These are phyloP conservation scores for Cryptus viduatorius DNA, from an alignment of 2,888 invertebrate genomes.

Conservation along the genomic window DNA sequence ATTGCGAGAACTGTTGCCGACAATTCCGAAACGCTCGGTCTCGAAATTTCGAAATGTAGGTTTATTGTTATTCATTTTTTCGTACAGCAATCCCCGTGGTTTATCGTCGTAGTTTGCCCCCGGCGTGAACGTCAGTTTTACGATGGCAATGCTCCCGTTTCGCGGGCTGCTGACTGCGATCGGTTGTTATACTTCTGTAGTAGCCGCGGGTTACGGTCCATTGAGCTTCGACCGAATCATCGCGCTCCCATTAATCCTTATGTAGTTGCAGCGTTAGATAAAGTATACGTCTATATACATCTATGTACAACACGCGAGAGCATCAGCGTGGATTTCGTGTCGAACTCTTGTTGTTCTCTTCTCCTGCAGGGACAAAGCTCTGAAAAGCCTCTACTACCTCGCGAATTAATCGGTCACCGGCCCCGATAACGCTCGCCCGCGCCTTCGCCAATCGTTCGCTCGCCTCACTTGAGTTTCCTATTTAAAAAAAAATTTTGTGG, in stretches of 20 bases:
- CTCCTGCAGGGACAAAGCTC: conserved; percentile 44
- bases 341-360: conserved; percentile 28
- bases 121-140: conserved; percentile 59
- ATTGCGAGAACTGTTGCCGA: background rate
- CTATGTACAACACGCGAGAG: background rate
- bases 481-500: conserved; percentile 29
- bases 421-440: conserved; percentile 68
- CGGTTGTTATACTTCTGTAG: conserved; percentile 37
- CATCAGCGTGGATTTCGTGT: background rate
- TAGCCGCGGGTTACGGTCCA: conserved; percentile 66
- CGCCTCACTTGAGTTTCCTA: conserved; percentile 57
- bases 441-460: conserved; percentile 54
- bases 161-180: conserved; percentile 64
- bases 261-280: conserved; percentile 33
- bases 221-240: conserved; percentile 69
- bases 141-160: conserved; percentile 65
- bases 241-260: conserved; percentile 67
- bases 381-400: conserved; percentile 46
- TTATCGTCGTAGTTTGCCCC: conserved; percentile 58
- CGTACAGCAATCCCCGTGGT: conserved; percentile 47
- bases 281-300: background rate
- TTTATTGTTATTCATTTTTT: conserved; percentile 59
- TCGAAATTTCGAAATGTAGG: conserved; percentile 46
- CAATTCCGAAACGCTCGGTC: background rate
- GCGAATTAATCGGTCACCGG: conserved; percentile 67